Percentiles rank a stretch among this genome's conserved stretches.
phyloP scores from a whole-genome alignment of 2,113 vertebrate species.

The Myotis yumanensis region DNA sequence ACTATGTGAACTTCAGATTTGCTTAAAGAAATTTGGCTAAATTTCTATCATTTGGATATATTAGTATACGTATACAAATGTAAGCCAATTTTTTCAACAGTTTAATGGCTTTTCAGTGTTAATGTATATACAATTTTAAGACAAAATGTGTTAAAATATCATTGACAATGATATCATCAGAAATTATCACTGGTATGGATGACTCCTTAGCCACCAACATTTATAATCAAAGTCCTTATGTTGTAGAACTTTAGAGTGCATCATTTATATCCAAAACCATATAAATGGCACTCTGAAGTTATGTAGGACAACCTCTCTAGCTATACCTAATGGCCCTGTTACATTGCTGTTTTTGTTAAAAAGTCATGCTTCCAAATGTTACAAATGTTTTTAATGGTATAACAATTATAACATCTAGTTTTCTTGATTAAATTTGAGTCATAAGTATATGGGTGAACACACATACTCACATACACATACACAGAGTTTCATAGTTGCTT shows the following conservation, averaged over 20 bases:
- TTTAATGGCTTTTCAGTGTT: not conserved
- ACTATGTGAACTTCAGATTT: not conserved
- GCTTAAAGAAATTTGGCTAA: not conserved
- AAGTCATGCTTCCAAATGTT: not conserved
- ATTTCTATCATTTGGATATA: slow-evolving; percentile 4
- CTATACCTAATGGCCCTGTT: not conserved
- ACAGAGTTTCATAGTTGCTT: not conserved
- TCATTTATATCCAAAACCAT: not conserved
- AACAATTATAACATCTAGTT: not conserved
- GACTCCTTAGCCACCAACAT: not conserved
- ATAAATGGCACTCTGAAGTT: not conserved
- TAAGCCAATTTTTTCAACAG: not conserved
- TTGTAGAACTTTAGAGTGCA: not conserved
- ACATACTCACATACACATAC: not conserved
- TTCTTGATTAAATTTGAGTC: not conserved
- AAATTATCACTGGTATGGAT: not conserved
- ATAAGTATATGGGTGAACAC: not conserved
- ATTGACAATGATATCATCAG: not conserved
- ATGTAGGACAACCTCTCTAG: not conserved
- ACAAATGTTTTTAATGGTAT: not conserved
- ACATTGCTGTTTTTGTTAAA: not conserved
- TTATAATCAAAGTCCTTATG: not conserved
- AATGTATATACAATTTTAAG: not conserved
- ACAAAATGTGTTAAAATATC: not conserved
- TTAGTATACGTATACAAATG: not conserved